A percentile compares a stretch with the other conserved stretches of the same genome.
These are phyloP conservation scores for Shinisaurus crocodilurus DNA, from an alignment of 2,113 vertebrate genomes.

Conservation along the genomic window DNA sequence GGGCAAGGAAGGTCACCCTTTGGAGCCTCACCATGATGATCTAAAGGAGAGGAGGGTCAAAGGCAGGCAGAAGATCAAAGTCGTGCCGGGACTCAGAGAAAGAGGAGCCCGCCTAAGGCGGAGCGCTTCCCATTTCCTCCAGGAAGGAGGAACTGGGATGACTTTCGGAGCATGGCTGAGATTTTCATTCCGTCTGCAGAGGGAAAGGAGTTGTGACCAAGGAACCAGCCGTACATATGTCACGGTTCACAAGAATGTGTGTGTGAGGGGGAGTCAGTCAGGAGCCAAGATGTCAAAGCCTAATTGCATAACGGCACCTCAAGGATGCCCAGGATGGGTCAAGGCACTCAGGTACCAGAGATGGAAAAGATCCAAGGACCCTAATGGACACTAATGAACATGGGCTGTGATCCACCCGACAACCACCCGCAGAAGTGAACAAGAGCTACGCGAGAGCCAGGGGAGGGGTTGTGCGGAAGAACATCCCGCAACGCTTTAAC, in stretches of 20 bases:
- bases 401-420: not conserved
- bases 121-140: too few relatives aligned
- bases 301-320: too few relatives aligned
- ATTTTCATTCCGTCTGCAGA: fast-evolving
- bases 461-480: too few relatives aligned
- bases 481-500: too few relatives aligned
- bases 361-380: not conserved
- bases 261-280: too few relatives aligned
- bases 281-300: not conserved
- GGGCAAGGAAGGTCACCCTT: constrained; percentile 92
- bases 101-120: not conserved
- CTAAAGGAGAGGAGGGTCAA: constrained; percentile 61
- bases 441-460: not conserved
- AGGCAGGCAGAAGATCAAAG: not conserved
- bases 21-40: constrained; percentile 98
- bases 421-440: not conserved
- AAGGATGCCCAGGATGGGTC: too few relatives aligned
- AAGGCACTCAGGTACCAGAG: not conserved
- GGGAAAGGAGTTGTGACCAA: not conserved
- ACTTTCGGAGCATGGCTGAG: not conserved
- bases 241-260: too few relatives aligned
- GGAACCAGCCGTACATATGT: not conserved
- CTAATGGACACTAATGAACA: not conserved
- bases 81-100: not conserved
- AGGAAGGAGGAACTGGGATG: not conserved